A percentile compares a stretch with the other conserved stretches of the same genome.
These are phyloP conservation scores for Cnemophilus loriae DNA, from an alignment of 2,113 vertebrate species.

Conservation along the genomic window DNA sequence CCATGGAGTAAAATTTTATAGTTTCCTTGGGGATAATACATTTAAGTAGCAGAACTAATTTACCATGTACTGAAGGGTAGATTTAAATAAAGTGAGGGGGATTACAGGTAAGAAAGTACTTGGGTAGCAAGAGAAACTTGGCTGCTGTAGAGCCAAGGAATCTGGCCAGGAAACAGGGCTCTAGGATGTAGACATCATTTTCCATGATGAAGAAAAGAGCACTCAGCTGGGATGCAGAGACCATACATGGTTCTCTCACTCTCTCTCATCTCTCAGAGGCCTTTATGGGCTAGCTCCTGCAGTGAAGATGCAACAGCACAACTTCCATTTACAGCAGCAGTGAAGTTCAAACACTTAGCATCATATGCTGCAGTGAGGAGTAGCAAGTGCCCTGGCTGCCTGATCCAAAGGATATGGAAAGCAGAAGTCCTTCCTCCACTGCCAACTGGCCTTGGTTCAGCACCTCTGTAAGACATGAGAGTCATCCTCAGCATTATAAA, in stretches of 20 bases:
- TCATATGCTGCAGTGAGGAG: not conserved
- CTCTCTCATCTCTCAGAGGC: not conserved
- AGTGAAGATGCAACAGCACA: not conserved
- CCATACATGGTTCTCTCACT: slow-evolving; percentile 34
- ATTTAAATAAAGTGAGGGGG: not conserved
- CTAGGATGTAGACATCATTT: not conserved
- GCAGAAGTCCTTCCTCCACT: not conserved
- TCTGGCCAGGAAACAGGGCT: not conserved
- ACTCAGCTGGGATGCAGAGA: not conserved
- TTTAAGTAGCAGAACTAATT: not conserved
- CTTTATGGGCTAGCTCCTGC: not conserved
- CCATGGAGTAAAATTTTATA: not conserved
- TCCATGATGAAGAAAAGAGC: slow-evolving; percentile 15
- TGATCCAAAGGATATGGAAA: not conserved
- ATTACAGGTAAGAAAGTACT: not conserved
- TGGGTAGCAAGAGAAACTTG: not conserved
- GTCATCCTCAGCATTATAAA: not conserved
- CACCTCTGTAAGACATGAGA: not conserved
- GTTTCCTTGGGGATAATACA: not conserved
- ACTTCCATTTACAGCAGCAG: slow-evolving; percentile 51
- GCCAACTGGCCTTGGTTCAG: not conserved
- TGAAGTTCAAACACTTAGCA: not conserved
- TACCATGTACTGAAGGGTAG: not conserved
- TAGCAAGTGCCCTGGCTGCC: not conserved
- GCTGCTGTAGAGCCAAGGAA: not conserved